Conservation (phyloP, 2,113 vertebrate genomes). For the Sorex fumeus region DNA sequence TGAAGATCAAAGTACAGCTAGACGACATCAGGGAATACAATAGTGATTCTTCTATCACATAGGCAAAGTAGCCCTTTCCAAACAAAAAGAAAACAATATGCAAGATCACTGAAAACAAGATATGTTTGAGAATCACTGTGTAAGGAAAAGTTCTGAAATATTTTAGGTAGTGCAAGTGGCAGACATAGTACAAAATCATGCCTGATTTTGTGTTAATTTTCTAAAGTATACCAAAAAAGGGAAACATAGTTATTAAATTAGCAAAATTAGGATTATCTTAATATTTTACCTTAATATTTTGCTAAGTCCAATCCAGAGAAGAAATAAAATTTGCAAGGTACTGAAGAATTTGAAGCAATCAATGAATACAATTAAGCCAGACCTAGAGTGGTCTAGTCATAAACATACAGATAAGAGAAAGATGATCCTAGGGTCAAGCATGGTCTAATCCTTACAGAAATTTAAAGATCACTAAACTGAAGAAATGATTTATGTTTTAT, state of each 20-base stretch:
- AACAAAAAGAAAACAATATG: constrained; percentile 13
- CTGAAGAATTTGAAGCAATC: not conserved
- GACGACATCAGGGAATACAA: too few relatives aligned
- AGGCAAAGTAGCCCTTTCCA: not conserved
- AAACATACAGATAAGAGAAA: not conserved
- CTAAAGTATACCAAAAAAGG: not conserved
- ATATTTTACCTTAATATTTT: not conserved
- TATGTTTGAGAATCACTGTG: not conserved
- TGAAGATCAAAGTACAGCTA: not conserved
- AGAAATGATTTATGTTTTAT: not conserved
- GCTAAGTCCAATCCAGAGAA: constrained; percentile 8
- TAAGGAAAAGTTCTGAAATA: constrained; percentile 26
- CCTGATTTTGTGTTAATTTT: constrained; percentile 4
- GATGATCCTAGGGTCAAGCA: not conserved
- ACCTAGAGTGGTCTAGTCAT: not conserved
- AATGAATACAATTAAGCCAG: constrained; percentile 2
- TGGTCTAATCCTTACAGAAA: not conserved
- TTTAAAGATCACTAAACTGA: not conserved
- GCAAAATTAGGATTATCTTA: not conserved
- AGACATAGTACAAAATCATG: not conserved
- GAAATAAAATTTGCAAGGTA: not conserved
- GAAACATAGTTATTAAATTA: constrained; percentile 11
- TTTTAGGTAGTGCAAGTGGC: not conserved
- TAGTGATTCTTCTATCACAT: not conserved
- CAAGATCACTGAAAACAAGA: not conserved